Evolutionary conservation across 2,888 invertebrate genomes (phyloP), one percentile per base, ranked within the genome.

Genomic region (Notocelia uddmanniana): DNA sequence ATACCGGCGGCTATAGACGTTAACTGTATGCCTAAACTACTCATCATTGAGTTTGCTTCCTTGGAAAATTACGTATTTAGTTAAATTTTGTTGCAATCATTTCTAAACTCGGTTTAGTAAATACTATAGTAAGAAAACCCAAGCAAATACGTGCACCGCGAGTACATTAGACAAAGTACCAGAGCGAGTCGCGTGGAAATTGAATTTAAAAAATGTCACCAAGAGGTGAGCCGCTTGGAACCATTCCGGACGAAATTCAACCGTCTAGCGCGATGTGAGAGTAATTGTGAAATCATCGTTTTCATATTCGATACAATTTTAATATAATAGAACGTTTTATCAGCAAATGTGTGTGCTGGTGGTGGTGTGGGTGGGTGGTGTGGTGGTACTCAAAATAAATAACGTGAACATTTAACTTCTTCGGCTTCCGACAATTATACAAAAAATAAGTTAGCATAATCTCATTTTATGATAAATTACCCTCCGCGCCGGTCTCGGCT

Each of bases 401-500:
- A 70, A 70, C 54, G 66, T 21, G 52, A 54, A 64, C 41, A 68
- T 72, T 67, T 60, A 72, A 68, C 62, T 72, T 72, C 63, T 67
- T 55, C 34, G 60, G 60, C 62, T 72, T 60, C 68, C 68, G 62
- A 68, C 67, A 72, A 68, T 72, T 72, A 68, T 68, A 62, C 62
- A 23, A 57, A 69, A 67, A 66, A 63, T 41, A 77, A 78, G 55
- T 75, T 57, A 74, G 70, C 77, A 68, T 83, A 81, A 84, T 84
- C 83, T 83, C 83, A 82, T 84, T 84, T 84, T 76, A 79, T 80
- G 83, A 78, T 70, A 81, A 83, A 83, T 83, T 84, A 79, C 81
- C 79, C 74, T 70, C 76, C 76, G 75, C 74, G 77, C 76, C 77
- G 76, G 75, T 78, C 78, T 77, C 78, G 78, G 75, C 76, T 78